Evolutionary conservation across 2,888 invertebrate genomes (phyloP), one percentile per base, ranked within the genome.

Genomic region (Luperina nickerlii): DNA sequence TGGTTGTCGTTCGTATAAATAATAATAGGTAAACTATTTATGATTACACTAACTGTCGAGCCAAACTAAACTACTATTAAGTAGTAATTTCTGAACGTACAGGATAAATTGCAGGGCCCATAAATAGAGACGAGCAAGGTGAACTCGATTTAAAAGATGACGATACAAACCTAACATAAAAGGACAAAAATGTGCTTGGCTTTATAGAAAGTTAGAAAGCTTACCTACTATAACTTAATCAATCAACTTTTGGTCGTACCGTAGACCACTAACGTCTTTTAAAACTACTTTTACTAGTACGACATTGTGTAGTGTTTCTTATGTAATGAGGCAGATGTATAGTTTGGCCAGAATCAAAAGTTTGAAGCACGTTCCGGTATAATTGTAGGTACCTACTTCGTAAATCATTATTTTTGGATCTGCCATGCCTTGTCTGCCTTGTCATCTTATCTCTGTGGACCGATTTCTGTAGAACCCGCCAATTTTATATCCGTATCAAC

Each of bases 171-270:
- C 20, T 32, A 54, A 63, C 15, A 45, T 32, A 45, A 18, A 42
- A 27, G 4, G 3, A 38, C 11, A n/a, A 42, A 65, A 32, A 60
- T 13, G 1, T 6, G 15, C 27, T 57, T 32, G 24, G 0, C 32
- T 24, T 38, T 24, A 62, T 15, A 80, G 83, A 80, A 80, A 76
- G 76, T 82, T 76, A 69, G 75, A 81, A 78, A 78, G 80, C 32
- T 67, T 42, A 67, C 32, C 45, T 8, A 60, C 32, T 57, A 27
- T 9, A 51, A 27, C 42, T 45, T 1, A 54, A 70, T 71, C 70
- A 32, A 54, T 80, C 60, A 51, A 51, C 15, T 62, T 63, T n/a
- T 72, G n/a, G 8, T 24, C 32, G 42, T 62, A 80, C 4, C 27
- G 27, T 27, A 38, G 24, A 48, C 27, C 6, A 42, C 27, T 3